Base-by-base conservation (phyloP, 2,113 vertebrate genomes). In the Corvus moneduloides region DNA sequence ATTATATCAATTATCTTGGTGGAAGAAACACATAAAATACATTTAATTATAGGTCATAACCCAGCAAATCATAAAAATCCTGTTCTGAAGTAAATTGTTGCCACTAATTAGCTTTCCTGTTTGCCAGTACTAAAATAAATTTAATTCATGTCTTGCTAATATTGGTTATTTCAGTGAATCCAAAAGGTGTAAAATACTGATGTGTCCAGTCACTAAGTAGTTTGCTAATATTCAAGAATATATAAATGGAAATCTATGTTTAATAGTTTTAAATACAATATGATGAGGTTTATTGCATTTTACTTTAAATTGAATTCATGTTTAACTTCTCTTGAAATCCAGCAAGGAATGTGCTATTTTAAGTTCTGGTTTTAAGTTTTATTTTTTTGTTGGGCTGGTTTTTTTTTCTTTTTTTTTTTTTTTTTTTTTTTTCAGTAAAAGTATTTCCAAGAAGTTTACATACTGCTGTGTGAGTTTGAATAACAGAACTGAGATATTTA, bases 31-130 rank as follows among this genome's bases (percentile, higher is more conserved):
- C 66, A 96, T 89, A 97, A 97, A 98, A 97, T 96, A 93, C 89
- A 96, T 97, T 95, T 98, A 97, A 98, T 98, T 98, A 97, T 89
- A 96, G 97, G 96, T 98, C 93, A 92, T 97, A 97, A 98, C 96
- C 96, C 71, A 96, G 92, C 48, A 98, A 97, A 98, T 98, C 92
- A 97, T 91, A 78, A 97, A 97, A 98, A 97, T 96, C 72, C 87
- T 97, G 82, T 93, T 91, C 92, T 96, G 87, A 97, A 97, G 84
- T 95, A 98, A 98, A 97, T 97, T 92, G 96, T 97, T 97, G 95
- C 87, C 90, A 90, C 90, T 98, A 98, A 98, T 98, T 97, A 97
- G 87, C 96, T 96, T 93, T 96, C 62, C 81, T 96, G 84, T 97
- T 98, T 97, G 95, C 93, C 75, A 96, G 93, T 90, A 78, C 43